phyloP scores from a whole-genome alignment of 1,140 invertebrate species.

The Notospermus geniculatus region DNA sequence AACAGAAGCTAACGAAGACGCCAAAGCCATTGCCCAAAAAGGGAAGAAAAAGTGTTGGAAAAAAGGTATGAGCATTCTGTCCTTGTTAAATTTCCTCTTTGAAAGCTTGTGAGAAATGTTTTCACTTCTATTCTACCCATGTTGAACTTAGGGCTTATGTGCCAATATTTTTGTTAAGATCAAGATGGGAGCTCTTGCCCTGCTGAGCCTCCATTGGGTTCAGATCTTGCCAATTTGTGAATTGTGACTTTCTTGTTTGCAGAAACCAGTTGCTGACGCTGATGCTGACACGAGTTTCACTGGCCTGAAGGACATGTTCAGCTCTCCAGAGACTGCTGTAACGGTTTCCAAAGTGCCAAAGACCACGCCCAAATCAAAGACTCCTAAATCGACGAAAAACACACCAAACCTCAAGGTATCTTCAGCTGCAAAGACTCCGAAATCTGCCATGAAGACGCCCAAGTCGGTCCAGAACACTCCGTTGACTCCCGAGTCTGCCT shows the following conservation, averaged over 20 bases:
- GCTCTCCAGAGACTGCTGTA: conserved; percentile 14
- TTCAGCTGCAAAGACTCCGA: not conserved
- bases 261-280: not conserved
- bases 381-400: conserved; percentile 10
- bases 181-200: no score
- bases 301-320: conserved; percentile 33
- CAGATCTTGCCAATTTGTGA: no score
- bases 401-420: conserved; percentile 15
- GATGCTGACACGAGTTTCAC: conserved; percentile 21
- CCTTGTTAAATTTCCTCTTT: not conserved
- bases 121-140: not conserved
- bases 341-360: conserved; percentile 15
- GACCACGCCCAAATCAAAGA: conserved; percentile 19
- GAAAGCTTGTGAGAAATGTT: conserved; percentile 1
- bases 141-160: not conserved
- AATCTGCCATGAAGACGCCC: not conserved
- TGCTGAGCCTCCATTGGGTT: no score
- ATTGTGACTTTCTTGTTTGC: not conserved
- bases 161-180: no score
- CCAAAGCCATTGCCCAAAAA: conserved; percentile 34
- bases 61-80: not conserved
- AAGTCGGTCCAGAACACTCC: not conserved
- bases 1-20: conserved; percentile 41
- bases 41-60: conserved; percentile 26
- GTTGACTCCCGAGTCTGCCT: conserved; percentile 19